Evolutionary conservation across 2,888 invertebrate genomes (phyloP), one percentile per base, ranked within the genome.

Genomic region (Acrobasis suavella): DNA sequence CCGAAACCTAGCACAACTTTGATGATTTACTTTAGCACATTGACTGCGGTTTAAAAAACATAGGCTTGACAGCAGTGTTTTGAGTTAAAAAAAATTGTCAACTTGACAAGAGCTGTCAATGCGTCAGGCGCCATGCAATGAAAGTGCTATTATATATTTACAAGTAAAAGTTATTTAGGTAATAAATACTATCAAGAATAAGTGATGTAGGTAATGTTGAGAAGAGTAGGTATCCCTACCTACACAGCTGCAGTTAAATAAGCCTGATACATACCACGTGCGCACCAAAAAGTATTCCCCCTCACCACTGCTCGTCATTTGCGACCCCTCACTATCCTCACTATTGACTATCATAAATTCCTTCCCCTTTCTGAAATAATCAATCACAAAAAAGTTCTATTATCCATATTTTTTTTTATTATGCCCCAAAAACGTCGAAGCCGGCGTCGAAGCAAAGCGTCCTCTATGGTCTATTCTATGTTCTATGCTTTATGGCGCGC

Each of bases 281-380:
- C 82, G 79, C 66, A 80, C 79, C 73, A 91, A 83, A 83, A 85
- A 87, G 80, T 84, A 89, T 69, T 90, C 80, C 50, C 85, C 89
- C 59, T 82, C 83, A 68, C 77, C 83, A 76, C 83, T 84, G 74
- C 81, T 82, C 61, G 80, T 79, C 67, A 81, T 76, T 74, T 83
- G 77, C 46, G 85, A 84, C 60, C 78, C 83, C 69, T 91, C 90
- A 83, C 87, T 89, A 86, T 81, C 84, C 75, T 87, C 85, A 71
- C 42, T 42, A 56, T 56, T 56, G 56, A 89, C 90, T 76, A 81
- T 83, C 69, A 83, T 78, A 86, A 87, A 89, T 74, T 84, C 80
- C 76, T 83, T 87, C 83, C 74, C 80, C 73, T 80, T 77, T 90
- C 91, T 91, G 91, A 89, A 91, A 91, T 83, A 76, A 80, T 81